Base-by-base conservation (phyloP, 1,140 invertebrate genomes). In the Lanistes nyassanus region DNA sequence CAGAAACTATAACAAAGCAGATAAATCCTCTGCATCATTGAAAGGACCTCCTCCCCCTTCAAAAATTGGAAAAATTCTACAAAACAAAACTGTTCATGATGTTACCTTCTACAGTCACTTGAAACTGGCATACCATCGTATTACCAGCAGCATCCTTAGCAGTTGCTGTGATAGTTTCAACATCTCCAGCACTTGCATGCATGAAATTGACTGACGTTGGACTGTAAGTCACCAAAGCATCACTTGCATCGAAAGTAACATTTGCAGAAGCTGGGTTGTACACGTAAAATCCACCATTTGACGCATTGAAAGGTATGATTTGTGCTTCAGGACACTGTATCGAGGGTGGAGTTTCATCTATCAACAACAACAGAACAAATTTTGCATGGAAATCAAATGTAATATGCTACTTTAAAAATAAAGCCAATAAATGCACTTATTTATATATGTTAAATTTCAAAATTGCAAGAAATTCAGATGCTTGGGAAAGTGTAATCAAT, bases 261-360 rank as follows among this genome's bases (percentile, higher is more conserved):
- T 31, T 72, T 19, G 56, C 76, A 39, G 53, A 56, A 21, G 51
- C 51, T 0, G 42, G 64, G 21, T 42, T 42, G n/a, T 66, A 53
- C 31, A 66, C 13, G 26, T 34, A 62, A 60, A 67, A 67, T 19
- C 55, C 53, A 51, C 56, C 21, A 7, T 42, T 23, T n/a, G 1
- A 13, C 21, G 3, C 39, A 13, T 34, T 70, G 72, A 56, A 53
- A 31, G 21, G 26, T 37, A 9, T 36, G 19, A 68, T 16, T 9
- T 19, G n/a, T 16, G 51, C 53, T 2, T 4, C 53, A 39, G 79
- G 79, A 60, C 81, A 82, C 3, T 51, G 64, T 3, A 82, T 73
- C n/a, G n/a, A 37, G 36, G 79, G 81, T 6, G 79, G 64, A 16
- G 31, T 67, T 13, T 79, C 75, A 76, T 82, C 81, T 82, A 55